These are phyloP conservation scores for Phoenoteleia sp. DNA, from an alignment of 2,888 invertebrate species.

Conservation along the genomic window DNA sequence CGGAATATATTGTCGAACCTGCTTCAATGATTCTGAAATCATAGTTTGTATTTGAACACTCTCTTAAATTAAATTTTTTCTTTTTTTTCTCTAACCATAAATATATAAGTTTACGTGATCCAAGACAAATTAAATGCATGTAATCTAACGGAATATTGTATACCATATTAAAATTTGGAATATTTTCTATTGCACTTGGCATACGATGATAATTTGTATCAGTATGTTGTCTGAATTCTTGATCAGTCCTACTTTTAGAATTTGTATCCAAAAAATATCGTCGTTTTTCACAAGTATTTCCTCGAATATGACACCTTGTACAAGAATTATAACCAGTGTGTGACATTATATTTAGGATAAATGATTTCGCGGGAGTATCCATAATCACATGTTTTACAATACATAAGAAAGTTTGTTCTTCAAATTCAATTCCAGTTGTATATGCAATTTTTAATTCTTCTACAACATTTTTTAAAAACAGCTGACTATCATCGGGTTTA, in stretches of 20 bases:
- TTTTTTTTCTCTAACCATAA: conserved; percentile 24
- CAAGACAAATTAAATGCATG: conserved; percentile 24
- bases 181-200: conserved; percentile 58
- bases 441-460: conserved; percentile 47
- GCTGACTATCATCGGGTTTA: conserved; percentile 60
- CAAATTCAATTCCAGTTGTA: conserved; percentile 6
- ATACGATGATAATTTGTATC: conserved; percentile 71
- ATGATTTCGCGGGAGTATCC: conserved; percentile 74
- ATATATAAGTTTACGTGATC: conserved; percentile 6
- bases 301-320: conserved; percentile 70
- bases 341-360: conserved; percentile 66
- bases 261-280: conserved; percentile 65
- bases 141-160: conserved; percentile 67
- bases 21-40: neutral
- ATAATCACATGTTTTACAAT: conserved; percentile 59
- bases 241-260: conserved; percentile 17
- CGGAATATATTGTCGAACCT: conserved; percentile 1
- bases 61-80: neutral
- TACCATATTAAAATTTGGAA: conserved; percentile 73
- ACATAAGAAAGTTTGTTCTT: conserved; percentile 10
- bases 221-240: conserved; percentile 25
- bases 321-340: conserved; percentile 74
- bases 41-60: neutral
- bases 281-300: conserved; percentile 45
- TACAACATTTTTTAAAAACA: conserved; percentile 63